phyloP scores from a whole-genome alignment of 2,797 vertebrate genomes.

The Orestias chungarensis region DNA sequence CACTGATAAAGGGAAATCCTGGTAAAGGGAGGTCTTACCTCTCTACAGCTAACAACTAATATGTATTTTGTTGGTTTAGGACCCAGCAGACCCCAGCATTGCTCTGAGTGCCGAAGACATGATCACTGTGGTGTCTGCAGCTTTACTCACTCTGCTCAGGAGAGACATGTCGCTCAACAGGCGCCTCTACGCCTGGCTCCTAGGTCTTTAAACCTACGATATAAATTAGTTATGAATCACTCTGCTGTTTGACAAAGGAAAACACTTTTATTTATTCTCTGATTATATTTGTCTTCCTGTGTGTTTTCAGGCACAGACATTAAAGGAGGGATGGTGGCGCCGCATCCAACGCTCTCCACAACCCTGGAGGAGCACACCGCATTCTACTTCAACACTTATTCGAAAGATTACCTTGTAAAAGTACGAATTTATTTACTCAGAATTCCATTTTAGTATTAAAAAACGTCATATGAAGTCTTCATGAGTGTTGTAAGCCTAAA shows the following conservation, averaged over 20 bases:
- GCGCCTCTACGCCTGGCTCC: slow-evolving; percentile 94
- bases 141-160: slow-evolving; percentile 89
- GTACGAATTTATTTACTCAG: slow-evolving; percentile 65
- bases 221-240: not conserved
- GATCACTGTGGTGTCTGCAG: slow-evolving; percentile 85
- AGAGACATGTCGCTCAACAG: slow-evolving; percentile 99
- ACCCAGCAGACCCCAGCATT: slow-evolving; percentile 74
- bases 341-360: slow-evolving; percentile 77
- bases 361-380: slow-evolving; percentile 85
- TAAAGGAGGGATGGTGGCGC: slow-evolving; percentile 87
- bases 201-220: slow-evolving; percentile 79
- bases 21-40: not conserved
- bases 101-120: slow-evolving; percentile 80
- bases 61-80: slow-evolving; percentile 57
- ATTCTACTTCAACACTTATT: slow-evolving; percentile 92
- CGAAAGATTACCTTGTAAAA: slow-evolving; percentile 90
- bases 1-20: too few species aligned
- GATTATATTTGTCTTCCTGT: not conserved
- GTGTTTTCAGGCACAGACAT: slow-evolving; percentile 86
- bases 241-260: not conserved
- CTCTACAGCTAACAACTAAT: not conserved
- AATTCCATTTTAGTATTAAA: not conserved
- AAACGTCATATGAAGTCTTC: not conserved
- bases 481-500: not conserved
- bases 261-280: slow-evolving; percentile 8